These are phyloP conservation scores for Ostrea edulis DNA, from an alignment of 1,140 invertebrate genomes.

Conservation along the genomic window DNA sequence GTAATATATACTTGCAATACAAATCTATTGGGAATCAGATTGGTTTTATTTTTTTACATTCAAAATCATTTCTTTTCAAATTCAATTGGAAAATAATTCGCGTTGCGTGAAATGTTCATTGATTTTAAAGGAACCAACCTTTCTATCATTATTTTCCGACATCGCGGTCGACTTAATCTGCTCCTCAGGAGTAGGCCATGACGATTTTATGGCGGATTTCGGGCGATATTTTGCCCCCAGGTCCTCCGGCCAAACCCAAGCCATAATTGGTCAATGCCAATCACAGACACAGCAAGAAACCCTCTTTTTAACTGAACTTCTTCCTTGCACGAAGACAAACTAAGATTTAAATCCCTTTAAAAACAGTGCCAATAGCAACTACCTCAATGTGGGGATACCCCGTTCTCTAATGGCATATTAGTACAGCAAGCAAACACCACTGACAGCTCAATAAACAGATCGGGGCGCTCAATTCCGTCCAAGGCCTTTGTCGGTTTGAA, in stretches of 20 bases:
- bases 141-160: neutral
- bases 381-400: constrained; percentile 21
- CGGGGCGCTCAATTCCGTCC: constrained; percentile 3
- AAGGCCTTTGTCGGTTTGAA: constrained; percentile 6
- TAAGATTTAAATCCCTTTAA: constrained; percentile 38
- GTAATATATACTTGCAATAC: constrained; percentile 1
- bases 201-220: neutral
- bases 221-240: neutral
- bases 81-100: neutral
- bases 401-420: constrained; percentile 20
- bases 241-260: constrained; percentile 26
- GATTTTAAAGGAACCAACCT: neutral
- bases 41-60: too few species aligned
- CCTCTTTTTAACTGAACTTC: neutral
- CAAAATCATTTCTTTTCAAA: neutral
- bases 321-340: constrained; percentile 17
- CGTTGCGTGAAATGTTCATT: neutral
- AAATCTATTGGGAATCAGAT: neutral
- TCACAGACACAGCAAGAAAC: constrained; percentile 30
- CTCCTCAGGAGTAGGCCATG: constrained; percentile 1
- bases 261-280: neutral
- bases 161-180: neutral
- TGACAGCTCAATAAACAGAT: constrained; percentile 35
- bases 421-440: constrained; percentile 7
- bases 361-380: constrained; percentile 38